Percentiles rank a stretch among this genome's conserved stretches.
Conservation (phyloP, 37 sponge, comb jelly and placozoan species). For the Geodia barretti region DNA sequence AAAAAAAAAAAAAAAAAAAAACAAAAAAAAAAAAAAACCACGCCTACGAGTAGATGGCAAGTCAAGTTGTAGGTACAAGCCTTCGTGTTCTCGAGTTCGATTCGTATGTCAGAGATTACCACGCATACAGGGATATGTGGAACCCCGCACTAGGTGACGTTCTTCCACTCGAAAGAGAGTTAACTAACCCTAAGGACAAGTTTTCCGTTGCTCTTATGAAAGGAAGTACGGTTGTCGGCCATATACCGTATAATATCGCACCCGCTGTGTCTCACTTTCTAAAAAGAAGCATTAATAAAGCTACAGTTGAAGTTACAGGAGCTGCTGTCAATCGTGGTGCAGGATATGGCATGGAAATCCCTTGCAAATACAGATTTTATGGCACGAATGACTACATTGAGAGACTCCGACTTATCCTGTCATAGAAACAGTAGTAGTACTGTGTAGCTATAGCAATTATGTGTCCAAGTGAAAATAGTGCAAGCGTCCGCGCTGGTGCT, state of each 20-base stretch:
- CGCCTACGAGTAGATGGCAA: neutral
- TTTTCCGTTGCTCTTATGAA: conserved; percentile 28
- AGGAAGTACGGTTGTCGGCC: conserved; percentile 29
- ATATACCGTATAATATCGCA: conserved; percentile 38
- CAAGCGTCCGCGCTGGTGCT: too few species aligned
- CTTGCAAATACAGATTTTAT: conserved; percentile 44
- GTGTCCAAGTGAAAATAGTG: too few species aligned
- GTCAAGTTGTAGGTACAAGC: neutral
- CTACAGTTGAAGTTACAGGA: conserved; percentile 45
- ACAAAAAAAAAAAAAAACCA: neutral
- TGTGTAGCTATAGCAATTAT: too few species aligned
- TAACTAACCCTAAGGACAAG: conserved; percentile 21
- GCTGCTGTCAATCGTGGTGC: conserved; percentile 53
- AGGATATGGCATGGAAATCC: conserved; percentile 61
- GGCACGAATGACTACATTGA: conserved; percentile 21
- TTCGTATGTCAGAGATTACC: conserved; percentile 30
- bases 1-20: too few species aligned
- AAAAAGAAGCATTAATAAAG: conserved; percentile 43
- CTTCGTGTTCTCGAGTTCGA: neutral
- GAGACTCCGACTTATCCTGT: conserved; percentile 8
- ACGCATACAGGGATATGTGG: conserved; percentile 47
- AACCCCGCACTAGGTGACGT: conserved; percentile 17
- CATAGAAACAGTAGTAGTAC: too few species aligned
- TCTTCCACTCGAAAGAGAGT: conserved; percentile 24
- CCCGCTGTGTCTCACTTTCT: conserved; percentile 28